phyloP scores from a whole-genome alignment of 1,140 invertebrate genomes.

The Panagrolaimus sp. region DNA sequence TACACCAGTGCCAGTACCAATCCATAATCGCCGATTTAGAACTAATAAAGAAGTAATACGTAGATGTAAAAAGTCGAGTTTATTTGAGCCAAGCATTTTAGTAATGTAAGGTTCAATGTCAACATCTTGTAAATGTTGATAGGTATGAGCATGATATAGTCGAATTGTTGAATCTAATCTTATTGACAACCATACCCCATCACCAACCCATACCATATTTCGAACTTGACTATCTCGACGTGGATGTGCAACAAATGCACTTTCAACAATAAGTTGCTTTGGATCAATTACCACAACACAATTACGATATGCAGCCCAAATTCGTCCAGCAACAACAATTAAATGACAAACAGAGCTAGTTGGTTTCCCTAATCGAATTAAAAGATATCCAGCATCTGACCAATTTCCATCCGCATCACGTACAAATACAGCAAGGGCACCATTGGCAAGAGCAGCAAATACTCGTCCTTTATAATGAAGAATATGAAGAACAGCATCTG shows the following conservation, averaged over 20 bases:
- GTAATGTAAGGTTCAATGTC: constrained; percentile 98
- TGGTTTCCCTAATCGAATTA: constrained; percentile 82
- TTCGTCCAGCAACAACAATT: constrained; percentile 76
- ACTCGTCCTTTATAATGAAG: constrained; percentile 89
- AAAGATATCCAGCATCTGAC: constrained; percentile 84
- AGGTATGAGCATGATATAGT: constrained; percentile 87
- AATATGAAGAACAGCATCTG: constrained; percentile 69
- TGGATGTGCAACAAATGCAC: constrained; percentile 87
- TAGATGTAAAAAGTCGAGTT: constrained; percentile 92
- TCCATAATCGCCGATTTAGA: constrained; percentile 85
- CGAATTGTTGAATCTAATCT: constrained; percentile 86
- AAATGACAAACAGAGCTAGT: constrained; percentile 79
- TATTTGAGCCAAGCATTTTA: constrained; percentile 92
- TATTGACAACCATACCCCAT: constrained; percentile 95
- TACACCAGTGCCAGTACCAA: constrained; percentile 92
- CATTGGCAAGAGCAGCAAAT: constrained; percentile 88
- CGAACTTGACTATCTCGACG: constrained; percentile 88
- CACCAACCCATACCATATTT: constrained; percentile 87
- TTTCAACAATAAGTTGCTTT: constrained; percentile 70
- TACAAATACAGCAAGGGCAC: constrained; percentile 85
- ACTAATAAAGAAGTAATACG: constrained; percentile 89
- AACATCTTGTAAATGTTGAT: constrained; percentile 92
- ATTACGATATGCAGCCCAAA: constrained; percentile 97
- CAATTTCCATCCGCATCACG: constrained; percentile 81
- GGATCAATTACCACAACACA: constrained; percentile 89